These are phyloP conservation scores for Raphicerus campestris DNA, from an alignment of 2,113 vertebrate genomes.

Conservation along the genomic window DNA sequence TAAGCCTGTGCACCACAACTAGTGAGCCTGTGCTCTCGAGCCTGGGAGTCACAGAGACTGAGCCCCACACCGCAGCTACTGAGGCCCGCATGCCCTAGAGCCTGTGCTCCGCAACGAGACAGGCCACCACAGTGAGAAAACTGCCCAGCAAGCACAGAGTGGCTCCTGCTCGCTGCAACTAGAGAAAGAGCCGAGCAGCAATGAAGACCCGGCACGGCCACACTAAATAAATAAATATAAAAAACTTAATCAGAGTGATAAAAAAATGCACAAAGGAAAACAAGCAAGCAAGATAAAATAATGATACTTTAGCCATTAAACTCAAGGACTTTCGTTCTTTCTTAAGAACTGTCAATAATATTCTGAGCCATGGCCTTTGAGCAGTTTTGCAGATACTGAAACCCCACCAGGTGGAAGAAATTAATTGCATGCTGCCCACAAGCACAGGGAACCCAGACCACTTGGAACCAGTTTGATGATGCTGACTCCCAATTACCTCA, in stretches of 20 bases:
- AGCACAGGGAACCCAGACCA: neutral
- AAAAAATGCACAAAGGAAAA: neutral
- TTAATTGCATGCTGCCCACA: neutral
- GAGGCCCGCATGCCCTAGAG: neutral
- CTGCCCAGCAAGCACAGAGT: neutral
- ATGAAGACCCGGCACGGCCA: neutral
- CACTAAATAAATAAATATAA: neutral
- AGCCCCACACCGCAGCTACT: neutral
- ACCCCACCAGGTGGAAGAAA: neutral
- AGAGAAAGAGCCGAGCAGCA: neutral
- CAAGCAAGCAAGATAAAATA: neutral
- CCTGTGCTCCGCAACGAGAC: neutral
- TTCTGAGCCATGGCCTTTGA: neutral
- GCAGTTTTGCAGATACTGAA: neutral
- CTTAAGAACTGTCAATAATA: neutral
- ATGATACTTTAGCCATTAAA: neutral
- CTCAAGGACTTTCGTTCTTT: neutral
- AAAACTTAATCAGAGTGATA: neutral
- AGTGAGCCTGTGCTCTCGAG: neutral
- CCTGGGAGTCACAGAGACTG: neutral
- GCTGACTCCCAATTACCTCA: neutral
- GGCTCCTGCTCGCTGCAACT: neutral
- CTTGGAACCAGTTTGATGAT: neutral
- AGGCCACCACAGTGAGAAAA: neutral
- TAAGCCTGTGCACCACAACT: neutral